Base-by-base conservation (phyloP, 30 jellyfish, hydroid and myxozoan genomes). In the Chironex yamaguchii region DNA sequence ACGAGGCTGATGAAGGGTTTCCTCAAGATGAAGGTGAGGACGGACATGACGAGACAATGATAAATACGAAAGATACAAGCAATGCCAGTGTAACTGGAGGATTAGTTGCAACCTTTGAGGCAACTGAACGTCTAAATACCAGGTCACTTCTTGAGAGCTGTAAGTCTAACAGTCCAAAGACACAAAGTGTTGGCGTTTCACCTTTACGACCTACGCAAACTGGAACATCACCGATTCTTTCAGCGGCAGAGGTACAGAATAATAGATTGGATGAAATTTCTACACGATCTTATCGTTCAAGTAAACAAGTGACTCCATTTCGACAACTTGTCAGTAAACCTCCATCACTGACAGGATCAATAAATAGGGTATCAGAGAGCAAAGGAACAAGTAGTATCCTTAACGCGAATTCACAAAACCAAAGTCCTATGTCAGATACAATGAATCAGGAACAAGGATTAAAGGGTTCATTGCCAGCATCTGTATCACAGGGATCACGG, bases 301-400 rank as follows among this genome's bases (percentile, higher is more conserved):
- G 80, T 29, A 23, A 29, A 67, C 80, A 67, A 29, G 66, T 29
- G 9, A 67, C 80, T 3, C 80, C 80, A 17, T 14, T 17, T 12
- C 6, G 67, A 67, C 68, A 17, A 11, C 58, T 42, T 6, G 58
- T 42, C 17, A 17, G 17, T 6, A 42, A 42, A 17, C 58, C 58
- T 6, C 13, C 9, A 42, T 42, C 58, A 6, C 58, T 42, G 13
- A 42, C 58, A 6, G 58, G 58, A 6, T 42, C 58, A 42, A 6
- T 42, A 17, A 9, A 42, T 42, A 42, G 58, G 17, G 58, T 42
- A 42, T 17, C 58, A 9, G 17, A 42, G 58, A 42, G 58, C 17
- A 42, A 42, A 42, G 58, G 13, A 42, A 42, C 58, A 42, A 17
- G 58, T 42, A 42, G 58, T 42, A 17, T 6, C 17, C 9, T 42